A percentile compares a stretch with the other conserved stretches of the same genome.
phyloP scores from a whole-genome alignment of 2,797 vertebrate genomes.

The Neosilurus mollespiculum region DNA sequence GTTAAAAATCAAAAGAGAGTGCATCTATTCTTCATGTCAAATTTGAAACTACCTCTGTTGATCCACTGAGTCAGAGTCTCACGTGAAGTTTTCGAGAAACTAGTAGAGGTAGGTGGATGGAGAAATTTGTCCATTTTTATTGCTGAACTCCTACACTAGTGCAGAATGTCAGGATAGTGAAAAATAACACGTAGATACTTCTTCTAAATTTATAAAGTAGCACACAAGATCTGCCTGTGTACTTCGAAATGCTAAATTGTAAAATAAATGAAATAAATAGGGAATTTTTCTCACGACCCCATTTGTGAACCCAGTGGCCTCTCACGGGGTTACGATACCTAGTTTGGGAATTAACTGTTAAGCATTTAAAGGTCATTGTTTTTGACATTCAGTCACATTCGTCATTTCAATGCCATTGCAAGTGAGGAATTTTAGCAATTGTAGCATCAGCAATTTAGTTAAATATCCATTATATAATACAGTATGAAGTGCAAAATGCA shows the following conservation, averaged over 20 bases:
- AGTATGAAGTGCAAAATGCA: background rate
- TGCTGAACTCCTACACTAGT: conserved; percentile 1
- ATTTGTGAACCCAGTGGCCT: background rate
- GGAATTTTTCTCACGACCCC: background rate
- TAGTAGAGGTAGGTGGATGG: background rate
- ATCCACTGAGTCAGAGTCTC: background rate
- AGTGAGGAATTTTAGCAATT: background rate
- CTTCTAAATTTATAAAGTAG: background rate
- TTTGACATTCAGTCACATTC: background rate
- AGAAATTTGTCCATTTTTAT: background rate
- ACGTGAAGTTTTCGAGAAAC: background rate
- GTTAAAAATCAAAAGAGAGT: background rate
- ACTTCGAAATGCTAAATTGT: background rate
- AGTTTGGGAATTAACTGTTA: background rate
- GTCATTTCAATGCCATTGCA: background rate
- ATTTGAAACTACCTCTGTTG: background rate
- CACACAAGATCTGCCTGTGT: background rate
- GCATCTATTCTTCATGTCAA: background rate
- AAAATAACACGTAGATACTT: background rate
- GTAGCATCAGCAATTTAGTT: background rate
- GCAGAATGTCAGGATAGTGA: background rate
- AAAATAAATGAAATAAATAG: background rate
- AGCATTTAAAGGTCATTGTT: background rate
- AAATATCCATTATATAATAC: background rate
- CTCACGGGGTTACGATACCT: background rate